Conservation (phyloP, 2,888 invertebrate species). For the Cryptosula pallasiana region DNA sequence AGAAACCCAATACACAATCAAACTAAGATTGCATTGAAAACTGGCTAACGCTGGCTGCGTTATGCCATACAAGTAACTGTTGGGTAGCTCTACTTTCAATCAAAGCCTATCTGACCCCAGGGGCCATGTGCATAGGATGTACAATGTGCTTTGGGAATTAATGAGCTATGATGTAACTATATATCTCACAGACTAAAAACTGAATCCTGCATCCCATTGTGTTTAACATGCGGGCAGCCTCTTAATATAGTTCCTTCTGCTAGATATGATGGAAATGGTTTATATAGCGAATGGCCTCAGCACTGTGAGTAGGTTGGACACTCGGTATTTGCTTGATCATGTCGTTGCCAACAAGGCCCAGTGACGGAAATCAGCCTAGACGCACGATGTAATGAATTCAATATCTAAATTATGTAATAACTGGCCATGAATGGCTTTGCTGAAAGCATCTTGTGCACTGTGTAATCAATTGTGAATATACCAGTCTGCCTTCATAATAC, state of each 20-base stretch:
- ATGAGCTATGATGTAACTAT: slow-evolving; percentile 17
- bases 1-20: slow-evolving; percentile 16
- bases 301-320: no score
- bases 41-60: background rate
- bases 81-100: background rate
- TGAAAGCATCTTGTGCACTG: slow-evolving; percentile 5
- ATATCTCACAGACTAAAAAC: background rate
- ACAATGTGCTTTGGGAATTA: background rate
- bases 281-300: no score
- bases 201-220: slow-evolving; percentile 23
- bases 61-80: background rate
- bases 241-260: background rate
- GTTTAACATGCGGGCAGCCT: background rate
- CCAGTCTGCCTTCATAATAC: background rate
- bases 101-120: slow-evolving; percentile 21
- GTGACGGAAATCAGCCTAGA: background rate
- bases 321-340: no score
- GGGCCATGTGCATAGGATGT: slow-evolving; percentile 12
- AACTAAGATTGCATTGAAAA: background rate
- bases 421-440: slow-evolving; percentile 2
- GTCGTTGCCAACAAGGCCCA: background rate
- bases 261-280: background rate
- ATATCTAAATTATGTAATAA: slow-evolving; percentile 16
- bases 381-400: background rate
- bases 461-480: slow-evolving; percentile 8